A percentile compares a stretch with the other conserved stretches of the same genome.
phyloP scores from a whole-genome alignment of 2,888 invertebrate species.

The Chesias legatella region DNA sequence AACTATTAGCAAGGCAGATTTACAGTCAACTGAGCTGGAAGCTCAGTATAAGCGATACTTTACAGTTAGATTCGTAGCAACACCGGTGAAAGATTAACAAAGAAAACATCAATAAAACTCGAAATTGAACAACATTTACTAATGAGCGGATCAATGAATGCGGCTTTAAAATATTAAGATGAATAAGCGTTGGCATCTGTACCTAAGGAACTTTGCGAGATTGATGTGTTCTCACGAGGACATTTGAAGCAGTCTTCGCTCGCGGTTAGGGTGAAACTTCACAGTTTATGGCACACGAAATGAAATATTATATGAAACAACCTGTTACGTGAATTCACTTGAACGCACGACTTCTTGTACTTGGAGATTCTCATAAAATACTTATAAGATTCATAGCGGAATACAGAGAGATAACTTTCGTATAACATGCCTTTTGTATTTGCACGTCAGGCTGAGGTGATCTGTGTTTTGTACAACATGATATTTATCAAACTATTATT shows the following conservation, averaged over 20 bases:
- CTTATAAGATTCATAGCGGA: slow-evolving; percentile 30
- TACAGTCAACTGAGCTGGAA: no score
- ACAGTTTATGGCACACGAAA: slow-evolving; percentile 41
- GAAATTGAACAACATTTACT: slow-evolving; percentile 16
- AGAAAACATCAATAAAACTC: slow-evolving; percentile 10
- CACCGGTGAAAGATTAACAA: no score
- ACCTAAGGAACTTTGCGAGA: slow-evolving; percentile 42
- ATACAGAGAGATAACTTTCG: slow-evolving; percentile 2
- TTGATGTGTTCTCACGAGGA: slow-evolving; percentile 56
- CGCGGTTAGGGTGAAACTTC: slow-evolving; percentile 40
- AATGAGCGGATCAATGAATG: slow-evolving; percentile 47
- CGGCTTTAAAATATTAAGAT: slow-evolving; percentile 46
- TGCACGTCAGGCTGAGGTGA: no score
- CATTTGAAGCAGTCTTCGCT: slow-evolving; percentile 35
- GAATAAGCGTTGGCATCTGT: slow-evolving; percentile 35
- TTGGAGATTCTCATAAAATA: background rate
- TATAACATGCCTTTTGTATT: slow-evolving; percentile 2
- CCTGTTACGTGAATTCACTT: slow-evolving; percentile 36
- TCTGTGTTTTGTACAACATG: no score
- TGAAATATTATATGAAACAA: slow-evolving; percentile 36
- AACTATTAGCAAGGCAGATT: no score
- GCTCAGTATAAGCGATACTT: no score
- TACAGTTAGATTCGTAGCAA: no score
- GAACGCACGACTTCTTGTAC: slow-evolving; percentile 17
- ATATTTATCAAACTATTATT: no score